Percentiles rank a stretch among this genome's conserved stretches.
These are phyloP conservation scores for Belonocnema kinseyi DNA, from an alignment of 1,140 invertebrate species.

Conservation along the genomic window DNA sequence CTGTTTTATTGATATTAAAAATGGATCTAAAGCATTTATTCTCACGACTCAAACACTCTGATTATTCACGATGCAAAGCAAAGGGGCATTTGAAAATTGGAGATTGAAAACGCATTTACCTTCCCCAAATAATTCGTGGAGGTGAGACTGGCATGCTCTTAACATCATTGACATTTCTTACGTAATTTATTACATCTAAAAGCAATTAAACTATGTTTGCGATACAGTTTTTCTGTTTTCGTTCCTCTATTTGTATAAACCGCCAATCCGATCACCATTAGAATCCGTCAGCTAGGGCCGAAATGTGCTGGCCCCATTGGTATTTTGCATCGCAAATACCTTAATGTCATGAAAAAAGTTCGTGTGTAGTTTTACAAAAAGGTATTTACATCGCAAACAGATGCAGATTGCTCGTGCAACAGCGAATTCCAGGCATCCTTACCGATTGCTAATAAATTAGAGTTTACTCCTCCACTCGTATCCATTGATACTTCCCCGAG, in stretches of 20 bases:
- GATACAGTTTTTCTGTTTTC: constrained; percentile 17
- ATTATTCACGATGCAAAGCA: constrained; percentile 30
- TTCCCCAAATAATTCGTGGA: constrained; percentile 29
- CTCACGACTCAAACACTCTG: constrained; percentile 1
- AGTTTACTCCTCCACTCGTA: constrained; percentile 75
- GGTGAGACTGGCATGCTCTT: constrained; percentile 23
- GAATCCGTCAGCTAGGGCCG: constrained; percentile 30
- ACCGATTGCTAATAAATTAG: constrained; percentile 77
- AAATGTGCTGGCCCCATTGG: constrained; percentile 31
- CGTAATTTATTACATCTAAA: constrained; percentile 30
- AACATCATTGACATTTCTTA: constrained; percentile 28
- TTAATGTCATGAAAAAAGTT: constrained; percentile 26
- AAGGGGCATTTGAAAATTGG: constrained; percentile 24
- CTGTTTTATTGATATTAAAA: neutral
- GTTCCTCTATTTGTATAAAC: constrained; percentile 29
- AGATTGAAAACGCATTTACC: constrained; percentile 28
- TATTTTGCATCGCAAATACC: constrained; percentile 31
- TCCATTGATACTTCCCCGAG: constrained; percentile 85
- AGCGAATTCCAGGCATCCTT: constrained; percentile 52
- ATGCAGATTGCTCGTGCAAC: constrained; percentile 20
- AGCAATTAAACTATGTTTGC: constrained; percentile 30
- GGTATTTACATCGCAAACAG: constrained; percentile 29
- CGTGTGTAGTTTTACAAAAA: constrained; percentile 19
- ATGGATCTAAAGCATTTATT: neutral
- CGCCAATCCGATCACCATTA: constrained; percentile 31